Conservation (phyloP, 2,113 vertebrate genomes). For the Agelaius phoeniceus region DNA sequence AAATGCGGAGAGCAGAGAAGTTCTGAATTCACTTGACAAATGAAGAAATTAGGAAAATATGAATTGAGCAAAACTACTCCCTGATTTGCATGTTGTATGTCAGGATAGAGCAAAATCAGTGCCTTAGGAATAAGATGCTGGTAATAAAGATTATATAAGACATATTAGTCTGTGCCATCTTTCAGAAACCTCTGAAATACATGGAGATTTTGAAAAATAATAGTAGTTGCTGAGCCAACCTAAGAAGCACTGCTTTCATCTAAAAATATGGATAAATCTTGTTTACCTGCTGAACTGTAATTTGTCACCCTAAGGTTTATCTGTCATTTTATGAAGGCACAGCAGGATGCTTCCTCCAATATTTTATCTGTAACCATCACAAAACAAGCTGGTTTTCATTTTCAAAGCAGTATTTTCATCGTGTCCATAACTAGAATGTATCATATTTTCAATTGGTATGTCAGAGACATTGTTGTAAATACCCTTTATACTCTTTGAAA, state of each 20-base stretch:
- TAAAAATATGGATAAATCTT: neutral
- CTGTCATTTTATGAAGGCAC: neutral
- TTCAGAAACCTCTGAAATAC: neutral
- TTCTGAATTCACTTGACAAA: neutral
- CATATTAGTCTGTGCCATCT: neutral
- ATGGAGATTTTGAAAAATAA: neutral
- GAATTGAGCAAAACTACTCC: neutral
- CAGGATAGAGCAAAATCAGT: neutral
- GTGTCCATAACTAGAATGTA: neutral
- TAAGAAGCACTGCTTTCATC: neutral
- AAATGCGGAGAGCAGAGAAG: neutral
- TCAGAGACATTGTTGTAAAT: neutral
- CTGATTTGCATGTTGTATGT: neutral
- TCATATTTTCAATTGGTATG: neutral
- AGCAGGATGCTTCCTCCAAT: neutral
- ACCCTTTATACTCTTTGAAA: neutral
- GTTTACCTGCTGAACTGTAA: neutral
- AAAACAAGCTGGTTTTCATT: neutral
- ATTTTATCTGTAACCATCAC: neutral
- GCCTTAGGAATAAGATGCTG: neutral
- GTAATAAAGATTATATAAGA: neutral
- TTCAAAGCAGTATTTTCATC: neutral
- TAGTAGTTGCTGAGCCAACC: neutral
- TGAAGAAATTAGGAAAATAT: neutral
- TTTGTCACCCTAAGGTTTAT: neutral